Percentiles rank a stretch among this genome's conserved stretches.
phyloP scores from a whole-genome alignment of 2,888 invertebrate species.

The Tiliacea citrago region DNA sequence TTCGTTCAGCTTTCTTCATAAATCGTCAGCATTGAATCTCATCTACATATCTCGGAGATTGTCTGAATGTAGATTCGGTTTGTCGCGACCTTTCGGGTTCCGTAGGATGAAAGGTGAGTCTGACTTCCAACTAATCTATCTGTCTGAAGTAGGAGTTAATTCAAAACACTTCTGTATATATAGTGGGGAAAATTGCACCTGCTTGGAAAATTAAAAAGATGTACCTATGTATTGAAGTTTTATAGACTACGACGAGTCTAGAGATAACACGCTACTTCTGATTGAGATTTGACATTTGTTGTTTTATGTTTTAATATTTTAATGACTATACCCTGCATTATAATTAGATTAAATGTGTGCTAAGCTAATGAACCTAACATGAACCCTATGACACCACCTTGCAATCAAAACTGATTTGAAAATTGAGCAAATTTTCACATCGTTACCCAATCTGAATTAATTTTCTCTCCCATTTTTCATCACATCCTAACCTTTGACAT shows the following conservation, averaged over 20 bases:
- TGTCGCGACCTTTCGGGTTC: constrained; percentile 62
- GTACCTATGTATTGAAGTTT: not conserved
- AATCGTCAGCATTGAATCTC: constrained; percentile 85
- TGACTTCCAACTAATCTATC: constrained; percentile 57
- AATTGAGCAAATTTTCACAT: constrained; percentile 45
- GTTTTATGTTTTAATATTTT: constrained; percentile 11
- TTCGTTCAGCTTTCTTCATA: constrained; percentile 86
- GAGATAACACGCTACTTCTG: not conserved
- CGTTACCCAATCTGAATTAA: constrained; percentile 40
- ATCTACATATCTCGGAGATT: constrained; percentile 85
- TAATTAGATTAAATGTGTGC: constrained; percentile 17
- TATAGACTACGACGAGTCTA: constrained; percentile 6
- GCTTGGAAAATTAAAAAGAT: constrained; percentile 4
- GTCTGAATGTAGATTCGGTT: constrained; percentile 70
- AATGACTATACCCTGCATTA: not conserved
- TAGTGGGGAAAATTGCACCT: constrained; percentile 15
- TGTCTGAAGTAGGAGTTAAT: constrained; percentile 47
- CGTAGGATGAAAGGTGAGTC: constrained; percentile 56
- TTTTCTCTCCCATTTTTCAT: constrained; percentile 54
- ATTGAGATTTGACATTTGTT: not conserved
- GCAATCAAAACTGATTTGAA: constrained; percentile 53
- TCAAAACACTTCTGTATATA: constrained; percentile 23
- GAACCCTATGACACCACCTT: constrained; percentile 22
- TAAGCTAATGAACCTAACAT: constrained; percentile 35
- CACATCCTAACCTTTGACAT: constrained; percentile 61